Conservation (phyloP, 2,797 vertebrate genomes). For the Etheostoma nigrum region DNA sequence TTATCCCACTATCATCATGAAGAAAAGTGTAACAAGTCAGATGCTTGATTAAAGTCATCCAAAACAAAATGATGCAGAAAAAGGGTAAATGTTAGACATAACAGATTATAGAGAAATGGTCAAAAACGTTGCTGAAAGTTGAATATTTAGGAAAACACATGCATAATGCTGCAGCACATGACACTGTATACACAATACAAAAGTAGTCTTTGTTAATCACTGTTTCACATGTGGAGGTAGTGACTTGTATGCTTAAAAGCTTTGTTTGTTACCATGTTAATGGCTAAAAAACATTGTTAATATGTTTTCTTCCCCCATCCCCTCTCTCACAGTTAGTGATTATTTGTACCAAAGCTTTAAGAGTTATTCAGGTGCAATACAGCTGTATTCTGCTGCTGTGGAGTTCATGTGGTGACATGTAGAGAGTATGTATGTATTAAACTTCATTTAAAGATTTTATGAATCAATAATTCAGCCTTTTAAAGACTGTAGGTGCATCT, state of each 20-base stretch:
- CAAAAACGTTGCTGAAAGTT: not conserved
- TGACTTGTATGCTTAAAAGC: not conserved
- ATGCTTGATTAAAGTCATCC: not conserved
- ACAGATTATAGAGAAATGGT: no score
- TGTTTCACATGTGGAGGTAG: not conserved
- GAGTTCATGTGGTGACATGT: conserved; percentile 15
- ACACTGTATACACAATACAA: no score
- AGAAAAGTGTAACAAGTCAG: not conserved
- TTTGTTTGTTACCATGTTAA: not conserved
- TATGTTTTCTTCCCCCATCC: not conserved
- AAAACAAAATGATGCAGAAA: not conserved
- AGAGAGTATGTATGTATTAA: not conserved
- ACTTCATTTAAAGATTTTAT: conserved; percentile 27
- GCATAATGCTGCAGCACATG: no score
- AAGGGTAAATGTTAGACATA: not conserved
- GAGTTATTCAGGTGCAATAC: not conserved
- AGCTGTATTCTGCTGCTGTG: not conserved
- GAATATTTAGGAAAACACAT: not conserved
- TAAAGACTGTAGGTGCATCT: conserved; percentile 18
- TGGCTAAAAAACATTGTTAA: conserved; percentile 7
- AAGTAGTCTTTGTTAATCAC: not conserved
- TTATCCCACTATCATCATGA: not conserved
- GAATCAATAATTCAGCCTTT: conserved; percentile 52
- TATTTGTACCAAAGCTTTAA: not conserved
- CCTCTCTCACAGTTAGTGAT: not conserved